phyloP scores from a whole-genome alignment of 2,888 invertebrate species.

The Dicycla oo region DNA sequence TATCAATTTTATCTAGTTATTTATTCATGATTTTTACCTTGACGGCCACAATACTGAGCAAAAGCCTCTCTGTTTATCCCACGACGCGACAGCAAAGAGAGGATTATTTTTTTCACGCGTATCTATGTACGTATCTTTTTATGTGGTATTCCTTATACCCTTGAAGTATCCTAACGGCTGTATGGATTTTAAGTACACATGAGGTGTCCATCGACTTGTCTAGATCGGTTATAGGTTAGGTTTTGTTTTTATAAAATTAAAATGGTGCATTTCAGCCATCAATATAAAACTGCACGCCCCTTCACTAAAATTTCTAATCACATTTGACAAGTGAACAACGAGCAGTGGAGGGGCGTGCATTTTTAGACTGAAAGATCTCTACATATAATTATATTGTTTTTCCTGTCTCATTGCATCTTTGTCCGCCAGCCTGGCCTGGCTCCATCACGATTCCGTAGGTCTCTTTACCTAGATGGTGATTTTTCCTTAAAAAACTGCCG shows the following conservation, averaged over 20 bases:
- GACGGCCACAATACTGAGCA: not conserved
- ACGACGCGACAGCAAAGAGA: not conserved
- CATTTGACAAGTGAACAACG: no score
- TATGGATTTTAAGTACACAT: no score
- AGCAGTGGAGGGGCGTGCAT: no score
- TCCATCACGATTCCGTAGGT: not conserved
- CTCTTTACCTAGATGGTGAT: not conserved
- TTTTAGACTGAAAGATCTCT: no score
- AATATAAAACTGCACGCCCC: no score
- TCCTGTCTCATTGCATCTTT: not conserved
- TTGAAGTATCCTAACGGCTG: not conserved
- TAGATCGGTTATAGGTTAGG: no score
- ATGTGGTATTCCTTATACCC: not conserved
- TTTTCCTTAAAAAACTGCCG: not conserved
- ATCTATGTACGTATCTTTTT: not conserved
- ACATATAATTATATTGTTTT: no score
- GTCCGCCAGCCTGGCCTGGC: not conserved
- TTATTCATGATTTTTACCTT: slow-evolving; percentile 25
- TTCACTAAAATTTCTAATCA: no score
- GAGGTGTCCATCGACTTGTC: not conserved
- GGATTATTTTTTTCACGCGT: not conserved
- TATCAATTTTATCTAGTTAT: slow-evolving; percentile 16
- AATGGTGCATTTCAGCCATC: no score
- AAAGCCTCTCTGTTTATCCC: not conserved
- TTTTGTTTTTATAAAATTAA: no score